These are phyloP conservation scores for Tragopan temminckii DNA, from an alignment of 2,797 vertebrate genomes.

Conservation along the genomic window DNA sequence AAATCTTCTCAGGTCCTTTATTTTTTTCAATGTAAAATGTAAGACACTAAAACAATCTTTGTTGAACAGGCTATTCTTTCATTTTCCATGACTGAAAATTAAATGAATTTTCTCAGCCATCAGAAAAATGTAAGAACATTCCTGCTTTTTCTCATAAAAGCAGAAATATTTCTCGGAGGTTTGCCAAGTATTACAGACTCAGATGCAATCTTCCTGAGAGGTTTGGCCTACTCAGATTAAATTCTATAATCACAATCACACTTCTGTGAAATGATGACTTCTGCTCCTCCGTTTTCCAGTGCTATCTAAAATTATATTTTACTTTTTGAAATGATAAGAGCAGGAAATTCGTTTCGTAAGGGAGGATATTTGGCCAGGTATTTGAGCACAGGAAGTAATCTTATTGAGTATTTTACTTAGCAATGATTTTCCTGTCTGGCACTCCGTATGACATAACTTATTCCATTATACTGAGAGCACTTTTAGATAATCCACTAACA, in stretches of 20 bases:
- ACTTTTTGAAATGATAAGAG: not conserved
- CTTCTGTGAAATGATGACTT: not conserved
- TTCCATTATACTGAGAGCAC: not conserved
- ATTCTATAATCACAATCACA: not conserved
- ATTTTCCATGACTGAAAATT: slow-evolving; percentile 21
- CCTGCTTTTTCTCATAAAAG: not conserved
- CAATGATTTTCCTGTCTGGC: not conserved
- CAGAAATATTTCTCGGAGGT: not conserved
- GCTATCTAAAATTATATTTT: not conserved
- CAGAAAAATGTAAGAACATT: not conserved
- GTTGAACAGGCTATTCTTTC: not conserved
- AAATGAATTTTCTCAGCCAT: not conserved
- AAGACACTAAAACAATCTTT: not conserved
- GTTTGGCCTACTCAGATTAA: not conserved
- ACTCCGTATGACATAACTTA: not conserved
- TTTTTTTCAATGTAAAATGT: slow-evolving; percentile 16
- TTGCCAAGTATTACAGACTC: not conserved
- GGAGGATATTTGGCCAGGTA: not conserved
- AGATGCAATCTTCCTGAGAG: not conserved
- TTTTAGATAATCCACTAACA: not conserved
- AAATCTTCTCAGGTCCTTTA: not conserved
- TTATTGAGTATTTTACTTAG: not conserved
- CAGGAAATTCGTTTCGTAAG: not conserved
- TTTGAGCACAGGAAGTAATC: not conserved
- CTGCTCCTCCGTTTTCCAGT: not conserved